Conservation (phyloP, 2,797 vertebrate genomes). For the Prunella strophiata region DNA sequence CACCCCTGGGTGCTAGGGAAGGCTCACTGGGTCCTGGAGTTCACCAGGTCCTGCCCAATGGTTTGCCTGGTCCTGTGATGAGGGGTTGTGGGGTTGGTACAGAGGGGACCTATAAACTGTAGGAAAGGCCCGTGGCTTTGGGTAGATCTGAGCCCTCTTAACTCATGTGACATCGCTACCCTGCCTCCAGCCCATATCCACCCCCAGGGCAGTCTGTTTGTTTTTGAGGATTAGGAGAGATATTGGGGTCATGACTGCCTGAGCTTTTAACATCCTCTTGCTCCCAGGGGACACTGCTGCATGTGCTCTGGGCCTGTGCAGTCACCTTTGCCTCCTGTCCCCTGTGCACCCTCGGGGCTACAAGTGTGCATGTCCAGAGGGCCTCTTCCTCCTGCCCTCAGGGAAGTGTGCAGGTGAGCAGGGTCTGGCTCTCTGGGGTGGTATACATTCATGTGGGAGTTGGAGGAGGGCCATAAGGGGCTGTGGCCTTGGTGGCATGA, state of each 20-base stretch:
- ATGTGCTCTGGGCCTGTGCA: constrained; percentile 78
- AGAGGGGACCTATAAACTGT: fast-evolving
- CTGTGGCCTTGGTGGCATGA: neutral
- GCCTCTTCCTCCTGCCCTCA: constrained; percentile 78
- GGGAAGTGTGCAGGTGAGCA: constrained; percentile 84
- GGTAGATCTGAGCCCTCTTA: neutral
- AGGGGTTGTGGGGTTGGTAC: neutral
- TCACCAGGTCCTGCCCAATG: neutral
- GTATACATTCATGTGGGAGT: neutral
- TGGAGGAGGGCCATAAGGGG: neutral
- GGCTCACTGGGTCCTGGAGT: neutral
- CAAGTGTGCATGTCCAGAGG: constrained; percentile 84
- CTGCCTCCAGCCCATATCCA: neutral
- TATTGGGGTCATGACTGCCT: neutral
- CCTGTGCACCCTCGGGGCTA: constrained; percentile 79
- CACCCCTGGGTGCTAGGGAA: neutral
- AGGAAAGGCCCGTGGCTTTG: neutral
- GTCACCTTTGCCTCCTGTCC: constrained; percentile 85
- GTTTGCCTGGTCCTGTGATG: neutral
- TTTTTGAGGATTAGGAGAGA: neutral
- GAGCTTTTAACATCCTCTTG: neutral
- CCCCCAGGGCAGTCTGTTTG: neutral
- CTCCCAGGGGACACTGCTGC: constrained; percentile 65
- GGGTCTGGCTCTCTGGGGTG: neutral
- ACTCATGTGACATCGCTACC: neutral